Percentiles rank a stretch among this genome's conserved stretches.
These are phyloP conservation scores for Venusia cambrica DNA, from an alignment of 2,888 invertebrate genomes.

Conservation along the genomic window DNA sequence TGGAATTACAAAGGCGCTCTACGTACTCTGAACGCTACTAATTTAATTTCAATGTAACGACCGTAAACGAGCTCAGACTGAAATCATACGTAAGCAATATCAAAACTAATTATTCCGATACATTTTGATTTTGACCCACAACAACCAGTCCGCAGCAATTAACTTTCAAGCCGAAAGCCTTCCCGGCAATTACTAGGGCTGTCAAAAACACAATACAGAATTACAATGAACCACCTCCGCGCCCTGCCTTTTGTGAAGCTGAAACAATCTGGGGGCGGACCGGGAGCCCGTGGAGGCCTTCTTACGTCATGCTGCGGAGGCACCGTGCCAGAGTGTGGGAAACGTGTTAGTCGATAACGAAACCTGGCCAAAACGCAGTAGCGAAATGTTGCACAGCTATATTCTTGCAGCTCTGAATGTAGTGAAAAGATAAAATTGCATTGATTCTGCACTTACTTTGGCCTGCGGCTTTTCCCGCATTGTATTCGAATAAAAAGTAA, in stretches of 20 bases:
- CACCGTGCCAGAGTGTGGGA: constrained; percentile 2
- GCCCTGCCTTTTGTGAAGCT: constrained; percentile 17
- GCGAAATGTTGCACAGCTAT: too few relatives aligned
- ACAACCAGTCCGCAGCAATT: constrained; percentile 26
- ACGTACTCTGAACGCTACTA: constrained; percentile 5
- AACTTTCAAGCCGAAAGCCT: constrained; percentile 25
- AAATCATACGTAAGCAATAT: constrained; percentile 13
- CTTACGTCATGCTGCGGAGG: constrained; percentile 15
- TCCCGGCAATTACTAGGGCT: constrained; percentile 30
- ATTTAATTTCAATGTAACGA: constrained; percentile 7
- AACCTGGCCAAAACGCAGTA: too few relatives aligned
- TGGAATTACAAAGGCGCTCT: too few relatives aligned
- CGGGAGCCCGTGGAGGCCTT: constrained; percentile 1
- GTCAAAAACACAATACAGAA: constrained; percentile 33
- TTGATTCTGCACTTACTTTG: too few relatives aligned
- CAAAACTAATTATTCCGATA: constrained; percentile 26
- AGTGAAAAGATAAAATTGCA: too few relatives aligned
- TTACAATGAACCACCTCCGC: constrained; percentile 25
- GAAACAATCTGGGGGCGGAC: constrained; percentile 19
- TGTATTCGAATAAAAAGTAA: too few relatives aligned
- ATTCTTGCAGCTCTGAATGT: too few relatives aligned
- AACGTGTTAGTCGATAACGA: too few relatives aligned
- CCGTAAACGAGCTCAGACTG: neutral
- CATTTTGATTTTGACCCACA: constrained; percentile 19
- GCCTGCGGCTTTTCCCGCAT: too few relatives aligned